Base-by-base conservation (phyloP, 2,113 vertebrate genomes). In the Lagopus muta region DNA sequence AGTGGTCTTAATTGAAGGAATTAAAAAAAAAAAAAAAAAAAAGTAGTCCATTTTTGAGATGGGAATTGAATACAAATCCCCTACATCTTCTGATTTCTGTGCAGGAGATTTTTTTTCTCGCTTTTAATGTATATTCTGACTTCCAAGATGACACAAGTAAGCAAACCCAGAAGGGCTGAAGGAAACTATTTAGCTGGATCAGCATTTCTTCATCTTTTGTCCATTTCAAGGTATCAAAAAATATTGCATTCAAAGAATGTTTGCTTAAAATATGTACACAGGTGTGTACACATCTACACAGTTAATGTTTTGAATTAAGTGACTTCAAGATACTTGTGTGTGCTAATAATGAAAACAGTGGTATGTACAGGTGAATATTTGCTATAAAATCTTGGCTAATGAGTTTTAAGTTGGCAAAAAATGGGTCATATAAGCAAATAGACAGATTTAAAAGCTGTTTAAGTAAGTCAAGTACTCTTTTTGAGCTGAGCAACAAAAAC, bases 391-490 rank as follows among this genome's bases (percentile, higher is more conserved):
- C 75, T 92, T 89, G 61, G 36, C 19, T 55, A 87, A 80, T 24
- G 25, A 57, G 40, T 13, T 86, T 79, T 57, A 45, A 69, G 20
- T 25, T 69, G 24, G 57, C n/a, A 77, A 86, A 84, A 95, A 95
- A 50, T 32, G 28, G 18, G 21, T 82, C 30, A 61, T 45, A 42
- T 86, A 71, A 81, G 32, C 42, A 48, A 12, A 52, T 73, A 70
- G 48, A 78, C 16, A 89, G 45, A 90, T 72, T 78, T 60, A 50
- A 43, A 54, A 11, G 27, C 16, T 66, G 32, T 57, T 82, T 61
- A 69, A 90, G 10, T 75, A 82, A 28, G 40, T 47, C 55, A 58
- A 42, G 48, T 92, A 57, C 48, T 58, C n/a, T 86, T 92, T 95
- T 57, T 60, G 32, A 82, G 24, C 21, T 34, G 34, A 82, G 79